A percentile compares a stretch with the other conserved stretches of the same genome.
Conservation (phyloP, 2,888 invertebrate species). For the Ochlodes sylvanus region DNA sequence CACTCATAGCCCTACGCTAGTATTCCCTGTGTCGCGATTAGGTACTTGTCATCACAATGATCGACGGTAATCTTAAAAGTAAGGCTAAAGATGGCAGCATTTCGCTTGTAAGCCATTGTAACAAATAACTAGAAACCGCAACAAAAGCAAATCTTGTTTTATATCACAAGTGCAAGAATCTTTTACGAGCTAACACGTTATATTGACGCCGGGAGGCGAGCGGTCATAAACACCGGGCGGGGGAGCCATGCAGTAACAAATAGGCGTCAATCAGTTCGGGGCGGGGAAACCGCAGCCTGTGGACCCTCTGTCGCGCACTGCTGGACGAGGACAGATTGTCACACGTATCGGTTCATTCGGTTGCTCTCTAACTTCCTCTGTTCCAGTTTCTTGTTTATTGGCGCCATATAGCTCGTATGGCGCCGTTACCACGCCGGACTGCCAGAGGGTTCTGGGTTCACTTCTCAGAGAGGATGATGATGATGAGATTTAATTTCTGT, state of each 20-base stretch:
- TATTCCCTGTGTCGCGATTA: too few species aligned
- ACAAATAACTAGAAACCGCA: not conserved
- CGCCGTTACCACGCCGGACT: too few species aligned
- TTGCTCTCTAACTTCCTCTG: not conserved
- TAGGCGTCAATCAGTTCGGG: constrained; percentile 31
- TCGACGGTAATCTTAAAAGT: too few species aligned
- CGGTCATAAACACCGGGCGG: constrained; percentile 23
- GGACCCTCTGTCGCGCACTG: not conserved
- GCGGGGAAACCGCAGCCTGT: constrained; percentile 21
- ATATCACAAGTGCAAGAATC: constrained; percentile 7
- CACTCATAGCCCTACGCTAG: too few species aligned
- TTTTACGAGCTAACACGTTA: constrained; percentile 9
- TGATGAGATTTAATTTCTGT: too few species aligned
- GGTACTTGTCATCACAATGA: too few species aligned
- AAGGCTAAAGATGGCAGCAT: too few species aligned
- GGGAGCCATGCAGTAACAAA: constrained; percentile 19
- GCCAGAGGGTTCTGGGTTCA: too few species aligned
- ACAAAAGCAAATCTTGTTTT: not conserved
- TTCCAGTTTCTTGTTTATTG: not conserved
- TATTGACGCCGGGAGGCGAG: constrained; percentile 5
- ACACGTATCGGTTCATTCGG: not conserved
- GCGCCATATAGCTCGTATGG: too few species aligned
- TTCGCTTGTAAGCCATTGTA: not conserved
- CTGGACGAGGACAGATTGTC: constrained; percentile 10
- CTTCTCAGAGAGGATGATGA: too few species aligned